phyloP scores from a whole-genome alignment of 2,888 invertebrate genomes.

The Leptarthrus brevirostris region DNA sequence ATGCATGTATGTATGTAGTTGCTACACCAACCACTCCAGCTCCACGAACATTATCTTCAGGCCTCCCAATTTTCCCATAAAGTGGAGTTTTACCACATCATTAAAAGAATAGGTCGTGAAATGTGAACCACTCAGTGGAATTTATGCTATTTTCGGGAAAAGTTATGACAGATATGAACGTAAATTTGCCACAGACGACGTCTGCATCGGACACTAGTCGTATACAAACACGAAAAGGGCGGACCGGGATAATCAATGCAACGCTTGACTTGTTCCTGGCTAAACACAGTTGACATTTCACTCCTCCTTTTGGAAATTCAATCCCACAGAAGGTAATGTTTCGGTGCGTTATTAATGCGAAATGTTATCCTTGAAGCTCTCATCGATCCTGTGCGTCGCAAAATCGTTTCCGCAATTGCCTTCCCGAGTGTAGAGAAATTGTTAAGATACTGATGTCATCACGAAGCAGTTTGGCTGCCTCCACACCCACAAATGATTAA shows the following conservation, averaged over 20 bases:
- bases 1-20: no score
- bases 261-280: background rate
- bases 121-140: no score
- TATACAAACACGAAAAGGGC: conserved; percentile 33
- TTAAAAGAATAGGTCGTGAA: no score
- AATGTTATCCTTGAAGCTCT: conserved; percentile 6
- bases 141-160: background rate
- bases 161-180: conserved; percentile 46
- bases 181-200: conserved; percentile 39
- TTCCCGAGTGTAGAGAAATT: background rate
- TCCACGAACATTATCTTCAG: no score
- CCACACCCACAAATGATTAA: background rate
- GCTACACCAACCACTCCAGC: no score
- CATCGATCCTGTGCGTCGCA: background rate
- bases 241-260: conserved; percentile 19
- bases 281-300: background rate
- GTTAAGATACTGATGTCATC: conserved; percentile 21
- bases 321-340: background rate
- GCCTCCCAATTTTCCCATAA: no score
- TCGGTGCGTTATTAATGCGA: conserved; percentile 17
- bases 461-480: background rate
- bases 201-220: conserved; percentile 39
- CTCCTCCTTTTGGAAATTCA: background rate
- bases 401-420: conserved; percentile 22
- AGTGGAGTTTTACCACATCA: no score